Percentiles rank a stretch among this genome's conserved stretches.
These are phyloP conservation scores for Scomberomorus guttatus DNA, from an alignment of 2,797 vertebrate species.

Conservation along the genomic window DNA sequence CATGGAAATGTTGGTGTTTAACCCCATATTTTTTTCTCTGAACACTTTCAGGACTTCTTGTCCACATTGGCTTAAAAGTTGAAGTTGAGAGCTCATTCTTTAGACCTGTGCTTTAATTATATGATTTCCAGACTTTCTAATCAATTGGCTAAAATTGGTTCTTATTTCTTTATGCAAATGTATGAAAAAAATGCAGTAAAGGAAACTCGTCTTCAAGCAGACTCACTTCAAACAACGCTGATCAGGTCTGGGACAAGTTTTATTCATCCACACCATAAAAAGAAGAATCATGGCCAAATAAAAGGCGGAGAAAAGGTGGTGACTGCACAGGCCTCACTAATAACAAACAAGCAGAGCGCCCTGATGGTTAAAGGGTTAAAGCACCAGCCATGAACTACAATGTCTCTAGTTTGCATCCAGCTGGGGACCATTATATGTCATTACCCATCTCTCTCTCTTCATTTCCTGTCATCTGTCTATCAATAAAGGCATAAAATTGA, in stretches of 20 bases:
- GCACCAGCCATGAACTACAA: too few species aligned
- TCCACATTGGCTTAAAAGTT: neutral
- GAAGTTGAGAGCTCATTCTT: neutral
- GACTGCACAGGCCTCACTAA: too few species aligned
- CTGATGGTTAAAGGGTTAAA: too few species aligned
- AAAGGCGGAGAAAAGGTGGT: too few species aligned
- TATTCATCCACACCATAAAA: too few species aligned
- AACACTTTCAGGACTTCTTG: too few species aligned
- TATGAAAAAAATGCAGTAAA: neutral
- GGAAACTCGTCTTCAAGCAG: neutral
- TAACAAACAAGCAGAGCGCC: too few species aligned
- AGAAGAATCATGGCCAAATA: too few species aligned
- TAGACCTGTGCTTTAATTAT: neutral
- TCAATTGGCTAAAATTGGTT: neutral
- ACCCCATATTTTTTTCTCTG: too few species aligned
- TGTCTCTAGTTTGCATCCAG: neutral
- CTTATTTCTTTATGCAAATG: neutral
- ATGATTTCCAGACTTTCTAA: neutral
- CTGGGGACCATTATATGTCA: too few species aligned
- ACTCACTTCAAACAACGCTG: neutral
- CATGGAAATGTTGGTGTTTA: neutral
- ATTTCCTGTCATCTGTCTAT: neutral
- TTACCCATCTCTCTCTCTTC: neutral
- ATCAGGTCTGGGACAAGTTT: too few species aligned
- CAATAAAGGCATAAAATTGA: too few species aligned